These are phyloP conservation scores for Synanthedon andrenaeformis DNA, from an alignment of 2,888 invertebrate species.

Conservation along the genomic window DNA sequence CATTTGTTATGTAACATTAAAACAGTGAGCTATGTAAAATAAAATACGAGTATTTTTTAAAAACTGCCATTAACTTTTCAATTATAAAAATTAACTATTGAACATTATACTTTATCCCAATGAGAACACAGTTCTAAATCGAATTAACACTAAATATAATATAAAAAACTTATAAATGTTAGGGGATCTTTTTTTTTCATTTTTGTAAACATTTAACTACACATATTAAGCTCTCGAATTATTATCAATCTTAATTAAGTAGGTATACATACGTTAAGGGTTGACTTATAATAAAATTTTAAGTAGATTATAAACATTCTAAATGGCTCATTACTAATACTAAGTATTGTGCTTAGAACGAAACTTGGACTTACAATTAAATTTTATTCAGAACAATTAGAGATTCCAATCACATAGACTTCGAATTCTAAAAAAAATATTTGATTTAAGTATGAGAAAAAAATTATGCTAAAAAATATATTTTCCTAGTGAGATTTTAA, in stretches of 20 bases:
- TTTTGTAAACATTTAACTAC: slow-evolving; percentile 14
- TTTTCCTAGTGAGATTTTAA: too few species aligned
- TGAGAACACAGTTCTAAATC: slow-evolving; percentile 44
- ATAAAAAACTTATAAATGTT: slow-evolving; percentile 21
- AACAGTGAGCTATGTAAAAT: too few species aligned
- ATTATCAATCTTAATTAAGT: slow-evolving; percentile 24
- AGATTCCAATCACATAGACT: not conserved
- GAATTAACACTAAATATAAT: slow-evolving; percentile 15
- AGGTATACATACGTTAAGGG: not conserved
- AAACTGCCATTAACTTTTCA: not conserved
- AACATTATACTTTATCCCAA: slow-evolving; percentile 23
- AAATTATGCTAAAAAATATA: too few species aligned
- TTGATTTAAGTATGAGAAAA: too few species aligned
- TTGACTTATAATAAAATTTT: not conserved
- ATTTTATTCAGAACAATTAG: not conserved
- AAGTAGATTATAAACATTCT: not conserved
- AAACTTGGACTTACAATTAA: not conserved
- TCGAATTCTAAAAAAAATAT: too few species aligned
- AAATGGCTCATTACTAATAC: not conserved
- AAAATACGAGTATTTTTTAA: not conserved
- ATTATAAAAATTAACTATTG: not conserved
- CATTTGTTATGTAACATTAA: too few species aligned
- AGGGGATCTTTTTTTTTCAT: not conserved
- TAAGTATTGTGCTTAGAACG: not conserved
- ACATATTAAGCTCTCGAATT: slow-evolving; percentile 46